Evolutionary conservation across 2,888 invertebrate species (phyloP), one percentile per base, ranked within the genome.

Genomic region (Melipona beecheii): DNA sequence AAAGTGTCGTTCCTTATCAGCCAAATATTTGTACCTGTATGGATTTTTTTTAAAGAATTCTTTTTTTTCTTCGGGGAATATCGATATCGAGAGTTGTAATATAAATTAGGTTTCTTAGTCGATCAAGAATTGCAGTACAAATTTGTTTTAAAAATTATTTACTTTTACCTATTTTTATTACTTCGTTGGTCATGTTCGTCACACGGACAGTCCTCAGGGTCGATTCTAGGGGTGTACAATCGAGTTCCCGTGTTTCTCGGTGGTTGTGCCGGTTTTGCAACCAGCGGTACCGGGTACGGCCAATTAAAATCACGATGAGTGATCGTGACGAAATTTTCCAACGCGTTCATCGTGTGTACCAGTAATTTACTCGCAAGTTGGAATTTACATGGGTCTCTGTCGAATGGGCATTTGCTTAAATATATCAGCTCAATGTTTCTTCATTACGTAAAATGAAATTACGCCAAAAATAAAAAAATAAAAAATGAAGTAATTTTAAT

Each of bases 201-300:
- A 93, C 97, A 97, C 91, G 96, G 96, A 89, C 96, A 97, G 90
- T 96, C 96, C 0, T 96, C 96, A 1, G 96, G 96, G 3, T 96
- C 96, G 0, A 96, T 95, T 17, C 95, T 95, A 0, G 95, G 95
- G n/a, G 95, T 93, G 84, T 95, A 95, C 76, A 95, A 94, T 50
- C 94, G 92, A 3, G 95, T 94, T 2, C 94, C 92, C 3, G 95
- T 95, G 15, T 95, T 95, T 13, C 94, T 92, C 0, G 96, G 96
- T 0, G 96, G 96, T 91, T 96, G 95, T 70, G 96, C 95, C 88
- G 96, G 96, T 91, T 96, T 96, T 82, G 95, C 95, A 65, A 95
- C 92, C 6, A 96, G 89, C 0, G 96, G 96, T 87, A 96, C 96
- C 52, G 95, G 94, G 92, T 95, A 96, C 0, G 96, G 96, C 96